These are phyloP conservation scores for Cryptoleucopteryx plumbea DNA, from an alignment of 2,113 vertebrate species.

Conservation along the genomic window DNA sequence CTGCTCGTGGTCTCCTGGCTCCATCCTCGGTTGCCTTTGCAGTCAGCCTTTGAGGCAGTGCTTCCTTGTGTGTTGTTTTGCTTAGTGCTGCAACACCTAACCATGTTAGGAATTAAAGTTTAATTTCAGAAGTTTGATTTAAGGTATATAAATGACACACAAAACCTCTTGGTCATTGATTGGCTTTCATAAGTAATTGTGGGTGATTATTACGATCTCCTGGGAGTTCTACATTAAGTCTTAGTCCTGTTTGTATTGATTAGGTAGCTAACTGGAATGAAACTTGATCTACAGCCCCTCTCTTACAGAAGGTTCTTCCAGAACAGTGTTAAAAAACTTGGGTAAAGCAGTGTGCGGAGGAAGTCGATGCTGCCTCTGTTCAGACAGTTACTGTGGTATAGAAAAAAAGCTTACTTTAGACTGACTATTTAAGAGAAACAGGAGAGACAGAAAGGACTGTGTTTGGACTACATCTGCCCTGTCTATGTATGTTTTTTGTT, in stretches of 20 bases:
- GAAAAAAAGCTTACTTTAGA: background rate
- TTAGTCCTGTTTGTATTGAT: background rate
- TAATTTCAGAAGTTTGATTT: conserved; percentile 7
- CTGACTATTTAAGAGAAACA: background rate
- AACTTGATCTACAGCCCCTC: background rate
- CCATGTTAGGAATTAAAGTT: background rate
- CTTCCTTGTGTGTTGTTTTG: background rate
- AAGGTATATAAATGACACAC: background rate
- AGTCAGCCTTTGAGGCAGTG: background rate
- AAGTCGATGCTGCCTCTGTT: background rate
- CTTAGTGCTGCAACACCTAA: background rate
- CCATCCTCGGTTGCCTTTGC: background rate
- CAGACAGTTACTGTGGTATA: background rate
- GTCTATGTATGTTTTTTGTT: background rate
- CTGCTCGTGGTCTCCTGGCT: background rate
- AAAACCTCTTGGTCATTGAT: conserved; percentile 4
- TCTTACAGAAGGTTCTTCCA: background rate
- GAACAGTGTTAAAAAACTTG: background rate
- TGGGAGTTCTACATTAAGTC: background rate
- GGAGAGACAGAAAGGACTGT: background rate
- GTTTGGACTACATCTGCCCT: background rate
- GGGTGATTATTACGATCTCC: background rate
- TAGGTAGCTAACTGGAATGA: background rate
- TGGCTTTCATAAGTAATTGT: conserved; percentile 17
- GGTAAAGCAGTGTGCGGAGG: background rate